phyloP scores from a whole-genome alignment of 2,113 vertebrate species.

The Tachysurus vachellii region DNA sequence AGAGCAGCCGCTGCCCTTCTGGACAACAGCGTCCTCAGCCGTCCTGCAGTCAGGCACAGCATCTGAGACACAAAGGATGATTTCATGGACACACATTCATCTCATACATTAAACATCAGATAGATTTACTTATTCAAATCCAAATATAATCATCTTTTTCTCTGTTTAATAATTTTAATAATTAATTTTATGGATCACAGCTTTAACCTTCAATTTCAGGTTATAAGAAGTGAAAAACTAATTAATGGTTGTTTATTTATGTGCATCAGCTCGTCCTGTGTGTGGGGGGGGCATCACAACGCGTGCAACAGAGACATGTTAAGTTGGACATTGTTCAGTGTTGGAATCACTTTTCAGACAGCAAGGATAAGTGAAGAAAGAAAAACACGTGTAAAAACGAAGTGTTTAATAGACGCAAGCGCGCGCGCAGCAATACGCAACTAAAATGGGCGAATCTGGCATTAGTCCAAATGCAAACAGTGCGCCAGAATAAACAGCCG shows the following conservation, averaged over 20 bases:
- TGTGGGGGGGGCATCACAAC: background rate
- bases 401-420: background rate
- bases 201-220: background rate
- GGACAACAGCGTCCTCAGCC: slow-evolving; percentile 60
- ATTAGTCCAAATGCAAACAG: slow-evolving; percentile 45
- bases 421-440: background rate
- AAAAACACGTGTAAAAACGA: background rate
- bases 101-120: background rate
- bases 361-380: background rate
- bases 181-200: background rate
- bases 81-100: background rate
- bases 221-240: background rate
- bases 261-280: background rate
- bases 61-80: slow-evolving; percentile 61
- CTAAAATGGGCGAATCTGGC: slow-evolving; percentile 65
- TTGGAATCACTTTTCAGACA: background rate
- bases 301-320: background rate
- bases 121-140: background rate
- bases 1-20: slow-evolving; percentile 47
- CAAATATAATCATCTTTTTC: background rate
- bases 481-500: background rate
- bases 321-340: background rate
- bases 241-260: background rate
- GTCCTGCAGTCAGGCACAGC: slow-evolving; percentile 61
- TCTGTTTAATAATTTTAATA: too few relatives aligned